Percentiles rank a stretch among this genome's conserved stretches.
Evolutionary conservation across 2,113 vertebrate species (phyloP).

Genomic region (Caranx melampygus): DNA sequence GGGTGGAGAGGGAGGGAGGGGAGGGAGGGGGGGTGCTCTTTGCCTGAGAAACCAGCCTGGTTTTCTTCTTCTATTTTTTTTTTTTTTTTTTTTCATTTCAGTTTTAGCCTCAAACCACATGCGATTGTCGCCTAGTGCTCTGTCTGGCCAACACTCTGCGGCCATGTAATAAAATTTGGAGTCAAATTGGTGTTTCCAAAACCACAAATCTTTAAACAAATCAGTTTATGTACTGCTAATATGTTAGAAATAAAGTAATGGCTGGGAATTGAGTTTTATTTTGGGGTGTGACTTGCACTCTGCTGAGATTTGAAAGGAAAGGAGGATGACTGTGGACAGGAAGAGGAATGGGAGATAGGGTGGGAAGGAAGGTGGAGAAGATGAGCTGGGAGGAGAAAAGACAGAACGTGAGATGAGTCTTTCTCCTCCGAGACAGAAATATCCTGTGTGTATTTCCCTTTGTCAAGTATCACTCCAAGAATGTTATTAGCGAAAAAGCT

Average conservation of each 20-base stretch:
- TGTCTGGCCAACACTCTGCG: constrained; percentile 71
- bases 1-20: not conserved
- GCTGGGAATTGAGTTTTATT: constrained; percentile 60
- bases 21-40: constrained; percentile 15
- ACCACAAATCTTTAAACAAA: constrained; percentile 83
- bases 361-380: constrained; percentile 6
- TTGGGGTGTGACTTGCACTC: constrained; percentile 62
- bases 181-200: constrained; percentile 76
- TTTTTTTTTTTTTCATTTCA: not conserved
- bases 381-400: not conserved
- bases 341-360: not conserved
- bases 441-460: constrained; percentile 72
- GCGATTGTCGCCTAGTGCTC: constrained; percentile 69
- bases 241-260: constrained; percentile 72
- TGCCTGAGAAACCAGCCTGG: constrained; percentile 45
- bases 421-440: constrained; percentile 47
- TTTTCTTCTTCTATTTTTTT: not conserved
- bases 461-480: constrained; percentile 76
- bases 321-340: not conserved
- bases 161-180: constrained; percentile 74
- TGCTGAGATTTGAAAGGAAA: not conserved
- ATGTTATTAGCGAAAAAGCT: constrained; percentile 75
- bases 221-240: constrained; percentile 82
- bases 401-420: constrained; percentile 49
- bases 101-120: constrained; percentile 74